phyloP scores from a whole-genome alignment of 2,113 vertebrate species.

The Sylvia atricapilla region DNA sequence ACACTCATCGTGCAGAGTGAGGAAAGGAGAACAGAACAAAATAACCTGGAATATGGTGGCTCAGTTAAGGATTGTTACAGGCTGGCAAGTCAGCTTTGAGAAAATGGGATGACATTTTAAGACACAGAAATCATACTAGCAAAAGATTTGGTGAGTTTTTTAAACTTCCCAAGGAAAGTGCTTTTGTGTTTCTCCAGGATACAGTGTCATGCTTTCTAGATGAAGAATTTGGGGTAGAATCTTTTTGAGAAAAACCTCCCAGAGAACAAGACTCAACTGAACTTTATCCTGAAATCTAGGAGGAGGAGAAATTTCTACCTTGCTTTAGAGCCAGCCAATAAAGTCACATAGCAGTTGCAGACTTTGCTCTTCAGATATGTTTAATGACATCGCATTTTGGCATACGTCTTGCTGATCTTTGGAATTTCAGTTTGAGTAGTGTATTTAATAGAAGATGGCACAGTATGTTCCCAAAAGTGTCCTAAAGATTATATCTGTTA shows the following conservation, averaged over 20 bases:
- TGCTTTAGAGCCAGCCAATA: not conserved
- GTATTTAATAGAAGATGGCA: constrained; percentile 19
- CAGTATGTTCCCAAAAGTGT: constrained; percentile 47
- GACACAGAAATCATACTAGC: not conserved
- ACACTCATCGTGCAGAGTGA: fast-evolving
- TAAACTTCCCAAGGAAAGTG: not conserved
- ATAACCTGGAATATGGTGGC: not conserved
- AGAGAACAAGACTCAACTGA: not conserved
- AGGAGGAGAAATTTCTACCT: not conserved
- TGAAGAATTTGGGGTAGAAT: not conserved
- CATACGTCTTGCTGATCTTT: not conserved
- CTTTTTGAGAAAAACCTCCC: not conserved
- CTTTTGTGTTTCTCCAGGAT: not conserved
- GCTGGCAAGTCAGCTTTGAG: not conserved
- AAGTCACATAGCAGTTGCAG: not conserved
- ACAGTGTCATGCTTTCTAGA: not conserved
- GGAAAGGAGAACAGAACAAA: not conserved
- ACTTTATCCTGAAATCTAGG: not conserved
- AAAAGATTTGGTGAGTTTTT: not conserved
- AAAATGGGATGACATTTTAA: not conserved
- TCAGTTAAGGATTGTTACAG: not conserved
- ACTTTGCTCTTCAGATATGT: not conserved
- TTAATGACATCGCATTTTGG: not conserved
- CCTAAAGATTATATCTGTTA: constrained; percentile 9
- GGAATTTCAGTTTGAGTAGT: not conserved